Conservation (phyloP, 2,113 vertebrate species). For the Hiodon tergisus region DNA sequence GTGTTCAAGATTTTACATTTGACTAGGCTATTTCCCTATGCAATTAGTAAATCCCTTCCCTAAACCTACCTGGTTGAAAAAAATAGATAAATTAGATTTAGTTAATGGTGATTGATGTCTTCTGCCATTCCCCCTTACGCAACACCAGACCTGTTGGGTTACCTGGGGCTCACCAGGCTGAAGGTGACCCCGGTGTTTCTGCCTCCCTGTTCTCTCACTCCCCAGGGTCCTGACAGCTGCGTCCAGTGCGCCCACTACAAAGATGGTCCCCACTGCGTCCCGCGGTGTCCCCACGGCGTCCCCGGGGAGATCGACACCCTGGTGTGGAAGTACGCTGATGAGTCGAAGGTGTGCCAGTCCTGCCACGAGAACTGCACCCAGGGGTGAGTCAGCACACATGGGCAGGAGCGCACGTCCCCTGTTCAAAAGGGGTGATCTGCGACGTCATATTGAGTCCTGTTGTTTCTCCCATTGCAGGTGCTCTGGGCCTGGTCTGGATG, state of each 20-base stretch:
- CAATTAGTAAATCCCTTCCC: too few species aligned
- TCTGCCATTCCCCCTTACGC: too few species aligned
- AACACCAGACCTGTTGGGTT: not conserved
- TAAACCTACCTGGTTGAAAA: too few species aligned
- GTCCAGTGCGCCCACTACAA: slow-evolving; percentile 75
- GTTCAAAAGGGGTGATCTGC: not conserved
- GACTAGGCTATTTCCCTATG: too few species aligned
- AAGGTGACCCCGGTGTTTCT: not conserved
- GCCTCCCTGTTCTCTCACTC: slow-evolving; percentile 21
- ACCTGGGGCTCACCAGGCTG: not conserved
- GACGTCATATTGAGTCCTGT: not conserved
- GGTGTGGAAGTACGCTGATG: slow-evolving; percentile 83
- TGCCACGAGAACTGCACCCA: slow-evolving; percentile 89
- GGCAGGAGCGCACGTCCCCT: not conserved
- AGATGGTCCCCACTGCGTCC: slow-evolving; percentile 84
- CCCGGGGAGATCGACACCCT: slow-evolving; percentile 75
- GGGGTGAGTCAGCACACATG: slow-evolving; percentile 65
- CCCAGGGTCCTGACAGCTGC: slow-evolving; percentile 79
- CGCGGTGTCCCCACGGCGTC: slow-evolving; percentile 77
- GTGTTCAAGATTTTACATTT: not conserved
- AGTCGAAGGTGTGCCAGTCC: slow-evolving; percentile 69
- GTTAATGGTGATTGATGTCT: too few species aligned
- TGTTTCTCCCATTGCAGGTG: slow-evolving; percentile 49
- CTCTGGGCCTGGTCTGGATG: slow-evolving; percentile 45
- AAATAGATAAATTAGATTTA: too few species aligned